These are phyloP conservation scores for Diacarnus erythraeanus DNA, from an alignment of 37 sponge, comb jelly and placozoan species.

Conservation along the genomic window DNA sequence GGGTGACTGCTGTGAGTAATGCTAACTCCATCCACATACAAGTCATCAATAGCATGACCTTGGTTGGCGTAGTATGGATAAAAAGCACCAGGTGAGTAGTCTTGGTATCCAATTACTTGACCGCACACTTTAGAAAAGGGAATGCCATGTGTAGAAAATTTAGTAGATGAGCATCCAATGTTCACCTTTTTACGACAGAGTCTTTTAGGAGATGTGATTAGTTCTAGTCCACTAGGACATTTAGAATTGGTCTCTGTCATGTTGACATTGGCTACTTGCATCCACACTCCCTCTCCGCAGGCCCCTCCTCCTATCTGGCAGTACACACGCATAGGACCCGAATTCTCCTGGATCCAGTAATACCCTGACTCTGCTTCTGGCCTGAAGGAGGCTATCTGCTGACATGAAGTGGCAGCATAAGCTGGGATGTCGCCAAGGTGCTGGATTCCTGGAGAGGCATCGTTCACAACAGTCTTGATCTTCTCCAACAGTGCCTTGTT, in stretches of 20 bases:
- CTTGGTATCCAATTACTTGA: constrained; percentile 27
- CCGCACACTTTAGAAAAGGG: constrained; percentile 35
- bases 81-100: constrained; percentile 27
- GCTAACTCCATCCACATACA: constrained; percentile 29
- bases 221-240: constrained; percentile 30
- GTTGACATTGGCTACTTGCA: constrained; percentile 32
- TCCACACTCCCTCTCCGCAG: constrained; percentile 22
- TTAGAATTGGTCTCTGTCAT: constrained; percentile 11
- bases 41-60: constrained; percentile 5
- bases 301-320: constrained; percentile 15
- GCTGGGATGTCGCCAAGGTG: constrained; percentile 1
- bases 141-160: constrained; percentile 10
- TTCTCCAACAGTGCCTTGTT: neutral
- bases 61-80: neutral
- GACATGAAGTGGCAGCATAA: neutral
- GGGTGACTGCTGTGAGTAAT: constrained; percentile 3
- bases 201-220: constrained; percentile 16
- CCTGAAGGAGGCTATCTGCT: neutral
- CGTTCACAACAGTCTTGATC: neutral
- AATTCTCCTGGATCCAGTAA: constrained; percentile 21
- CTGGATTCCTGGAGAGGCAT: neutral
- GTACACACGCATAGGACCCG: constrained; percentile 24
- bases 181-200: neutral
- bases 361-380: constrained; percentile 16
- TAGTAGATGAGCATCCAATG: constrained; percentile 35